Conservation (phyloP, 2,888 invertebrate species). For the Brenthis daphne region DNA sequence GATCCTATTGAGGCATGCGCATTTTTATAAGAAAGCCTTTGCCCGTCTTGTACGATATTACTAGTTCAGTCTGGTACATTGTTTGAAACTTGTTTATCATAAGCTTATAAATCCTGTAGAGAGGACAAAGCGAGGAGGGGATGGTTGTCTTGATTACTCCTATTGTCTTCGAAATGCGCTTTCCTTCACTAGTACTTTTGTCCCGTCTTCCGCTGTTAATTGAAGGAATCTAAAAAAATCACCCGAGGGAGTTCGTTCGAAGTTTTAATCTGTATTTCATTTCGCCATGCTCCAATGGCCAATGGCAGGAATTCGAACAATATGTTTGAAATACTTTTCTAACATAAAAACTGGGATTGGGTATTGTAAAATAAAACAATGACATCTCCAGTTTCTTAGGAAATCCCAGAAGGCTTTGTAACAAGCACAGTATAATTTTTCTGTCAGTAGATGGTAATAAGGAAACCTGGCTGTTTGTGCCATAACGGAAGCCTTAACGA, state of each 20-base stretch:
- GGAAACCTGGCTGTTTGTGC: constrained; percentile 26
- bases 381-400: not conserved
- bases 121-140: constrained; percentile 44
- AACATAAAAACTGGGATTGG: not conserved
- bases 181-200: constrained; percentile 60
- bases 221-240: constrained; percentile 42
- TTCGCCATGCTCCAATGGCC: not conserved
- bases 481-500: constrained; percentile 35
- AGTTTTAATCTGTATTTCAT: constrained; percentile 31
- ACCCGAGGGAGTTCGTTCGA: constrained; percentile 23
- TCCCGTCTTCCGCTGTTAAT: constrained; percentile 51
- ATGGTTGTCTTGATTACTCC: constrained; percentile 62
- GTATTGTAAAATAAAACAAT: constrained; percentile 12
- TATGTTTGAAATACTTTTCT: not conserved
- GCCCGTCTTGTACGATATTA: constrained; percentile 23
- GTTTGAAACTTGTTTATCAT: constrained; percentile 39
- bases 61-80: constrained; percentile 31
- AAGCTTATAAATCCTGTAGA: constrained; percentile 58
- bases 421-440: constrained; percentile 3
- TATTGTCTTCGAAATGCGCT: constrained; percentile 68
- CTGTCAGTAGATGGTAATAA: constrained; percentile 26
- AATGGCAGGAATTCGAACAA: not conserved
- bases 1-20: constrained; percentile 25
- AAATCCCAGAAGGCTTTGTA: not conserved
- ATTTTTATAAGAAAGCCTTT: constrained; percentile 24